Evolutionary conservation across 1,140 invertebrate genomes (phyloP).

Genomic region (Sitodiplosis mosellana): DNA sequence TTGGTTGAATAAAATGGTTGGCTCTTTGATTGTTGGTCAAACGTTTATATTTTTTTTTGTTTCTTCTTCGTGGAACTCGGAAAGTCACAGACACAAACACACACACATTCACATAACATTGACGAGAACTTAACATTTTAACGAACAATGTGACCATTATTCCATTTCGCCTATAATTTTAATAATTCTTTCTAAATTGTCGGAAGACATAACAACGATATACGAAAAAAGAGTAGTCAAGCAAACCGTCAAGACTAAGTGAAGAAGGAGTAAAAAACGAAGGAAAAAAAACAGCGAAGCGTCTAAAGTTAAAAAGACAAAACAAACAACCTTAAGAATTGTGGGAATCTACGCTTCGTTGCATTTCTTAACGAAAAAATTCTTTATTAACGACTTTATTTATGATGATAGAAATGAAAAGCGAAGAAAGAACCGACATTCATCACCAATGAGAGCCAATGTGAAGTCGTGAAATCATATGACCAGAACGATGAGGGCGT

Average conservation of each 20-base stretch:
- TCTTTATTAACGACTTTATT: neutral
- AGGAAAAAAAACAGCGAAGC: neutral
- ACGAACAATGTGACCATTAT: too few relatives aligned
- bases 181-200: neutral
- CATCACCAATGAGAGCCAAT: neutral
- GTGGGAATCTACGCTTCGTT: constrained; percentile 3
- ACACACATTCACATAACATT: too few relatives aligned
- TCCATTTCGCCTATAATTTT: neutral
- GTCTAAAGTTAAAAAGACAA: neutral
- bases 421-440: neutral
- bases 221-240: neutral
- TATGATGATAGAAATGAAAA: neutral
- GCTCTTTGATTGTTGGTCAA: too few relatives aligned
- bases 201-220: neutral
- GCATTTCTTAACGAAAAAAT: constrained; percentile 1
- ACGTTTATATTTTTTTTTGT: too few relatives aligned
- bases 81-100: too few relatives aligned
- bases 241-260: neutral
- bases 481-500: neutral
- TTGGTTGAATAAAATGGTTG: too few relatives aligned
- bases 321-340: constrained; percentile 1
- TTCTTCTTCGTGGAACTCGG: too few relatives aligned
- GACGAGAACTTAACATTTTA: too few relatives aligned
- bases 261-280: too few relatives aligned
- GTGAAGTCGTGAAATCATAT: neutral